Evolutionary conservation across 2,888 invertebrate species (phyloP), one percentile per base, ranked within the genome.

Genomic region (Ophonus ardosiacus): DNA sequence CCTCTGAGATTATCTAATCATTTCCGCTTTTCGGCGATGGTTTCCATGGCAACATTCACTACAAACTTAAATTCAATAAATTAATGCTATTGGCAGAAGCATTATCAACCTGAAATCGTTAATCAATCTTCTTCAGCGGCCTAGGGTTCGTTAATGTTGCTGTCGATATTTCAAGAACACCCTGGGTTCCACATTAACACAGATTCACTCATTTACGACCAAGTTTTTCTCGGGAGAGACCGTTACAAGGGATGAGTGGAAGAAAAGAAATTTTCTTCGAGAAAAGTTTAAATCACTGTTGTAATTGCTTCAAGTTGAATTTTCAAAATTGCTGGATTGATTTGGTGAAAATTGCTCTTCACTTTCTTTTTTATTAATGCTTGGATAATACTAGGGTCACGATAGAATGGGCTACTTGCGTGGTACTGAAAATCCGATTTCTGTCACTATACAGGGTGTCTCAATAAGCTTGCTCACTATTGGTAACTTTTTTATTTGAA

Each of bases 41-140:
- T 24, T 40, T 15, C 43, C 8, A 6, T 6, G 40, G 8, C n/a
- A 24, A 10, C 17, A 13, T 68, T 68, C 4, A 74, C 21, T 74
- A 13, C 21, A 43, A 74, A 74, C 17, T 40, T 40, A 74, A 74
- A 74, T 74, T 74, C 18, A 74, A 43, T 74, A 74, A 51, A 74
- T 74, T 40, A 43, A 74, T 43, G 74, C 6, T 74, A 51, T 71
- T 40, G 18, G 51, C 43, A 43, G 74, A 43, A 10, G n/a, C 51
- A 74, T 51, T 51, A 74, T 51, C 51, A 51, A 13, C 51, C 10
- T 56, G 38, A 71, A 38, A 51, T 74, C 74, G 51, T 51, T 74
- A 74, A 74, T 74, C 74, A 74, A 74, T 74, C 74, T 74, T 74
- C 74, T 56, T 74, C 74, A 74, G 74, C 43, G 15, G 21, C 18